Conservation (phyloP, 2,113 vertebrate genomes). For the Podarcis muralis region DNA sequence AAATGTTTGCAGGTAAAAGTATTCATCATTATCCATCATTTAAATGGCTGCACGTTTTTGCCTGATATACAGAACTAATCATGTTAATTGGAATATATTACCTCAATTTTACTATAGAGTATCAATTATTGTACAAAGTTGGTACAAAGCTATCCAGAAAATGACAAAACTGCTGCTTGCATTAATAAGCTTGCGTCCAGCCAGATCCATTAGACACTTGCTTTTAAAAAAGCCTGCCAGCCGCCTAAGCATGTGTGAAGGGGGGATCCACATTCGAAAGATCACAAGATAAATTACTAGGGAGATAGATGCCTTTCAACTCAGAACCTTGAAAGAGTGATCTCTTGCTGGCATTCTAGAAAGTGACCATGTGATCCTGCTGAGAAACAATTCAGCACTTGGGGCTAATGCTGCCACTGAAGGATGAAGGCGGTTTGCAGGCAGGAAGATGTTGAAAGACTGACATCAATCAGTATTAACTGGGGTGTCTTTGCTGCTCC, state of each 20-base stretch:
- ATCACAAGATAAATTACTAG: constrained; percentile 22
- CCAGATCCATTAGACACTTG: constrained; percentile 2
- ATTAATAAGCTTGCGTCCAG: constrained; percentile 3
- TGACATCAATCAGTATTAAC: constrained; percentile 66
- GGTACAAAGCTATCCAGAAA: background rate
- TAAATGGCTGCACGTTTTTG: background rate
- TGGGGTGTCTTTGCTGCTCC: constrained; percentile 43
- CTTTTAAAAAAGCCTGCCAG: constrained; percentile 6
- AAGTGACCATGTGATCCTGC: constrained; percentile 53
- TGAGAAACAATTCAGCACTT: constrained; percentile 62
- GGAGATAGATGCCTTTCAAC: constrained; percentile 42
- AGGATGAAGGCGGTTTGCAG: constrained; percentile 56
- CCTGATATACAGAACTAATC: background rate
- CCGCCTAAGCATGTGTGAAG: constrained; percentile 5
- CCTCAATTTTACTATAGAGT: background rate
- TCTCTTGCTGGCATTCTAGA: constrained; percentile 48
- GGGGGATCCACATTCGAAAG: constrained; percentile 9
- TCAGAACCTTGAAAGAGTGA: constrained; percentile 38
- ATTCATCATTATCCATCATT: background rate
- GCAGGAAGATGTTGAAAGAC: constrained; percentile 64
- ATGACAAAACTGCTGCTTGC: background rate
- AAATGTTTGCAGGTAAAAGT: background rate
- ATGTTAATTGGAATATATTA: background rate
- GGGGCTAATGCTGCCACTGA: constrained; percentile 49
- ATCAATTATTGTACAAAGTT: constrained; percentile 1